Evolutionary conservation across 2,888 invertebrate species (phyloP).

Genomic region (Cyrtodaria siliqua): DNA sequence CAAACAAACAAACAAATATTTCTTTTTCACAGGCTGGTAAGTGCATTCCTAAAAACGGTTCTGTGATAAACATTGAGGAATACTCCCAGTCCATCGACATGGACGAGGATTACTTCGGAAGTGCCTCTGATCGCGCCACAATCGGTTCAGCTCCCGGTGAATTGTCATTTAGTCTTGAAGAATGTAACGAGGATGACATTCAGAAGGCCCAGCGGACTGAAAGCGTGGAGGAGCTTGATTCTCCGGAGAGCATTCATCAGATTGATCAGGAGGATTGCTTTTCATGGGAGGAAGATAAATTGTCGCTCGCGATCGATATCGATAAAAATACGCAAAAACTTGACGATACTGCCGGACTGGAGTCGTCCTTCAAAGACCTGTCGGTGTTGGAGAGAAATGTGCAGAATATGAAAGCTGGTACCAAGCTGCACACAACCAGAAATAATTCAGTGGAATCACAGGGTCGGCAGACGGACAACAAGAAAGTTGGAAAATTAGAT

Average conservation of each 20-base stretch:
- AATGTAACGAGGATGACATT: conserved; percentile 8
- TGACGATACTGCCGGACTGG: conserved; percentile 53
- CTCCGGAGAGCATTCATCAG: conserved; percentile 80
- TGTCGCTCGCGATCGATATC: conserved; percentile 76
- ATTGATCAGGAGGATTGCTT: conserved; percentile 82
- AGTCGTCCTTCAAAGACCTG: conserved; percentile 62
- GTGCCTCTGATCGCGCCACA: conserved; percentile 29
- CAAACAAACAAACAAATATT: too few species aligned
- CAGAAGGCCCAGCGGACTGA: conserved; percentile 12
- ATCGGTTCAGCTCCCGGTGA: conserved; percentile 48
- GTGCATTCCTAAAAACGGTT: conserved; percentile 65
- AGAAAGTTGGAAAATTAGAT: neutral
- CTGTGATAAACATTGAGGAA: conserved; percentile 72
- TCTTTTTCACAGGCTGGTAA: conserved; percentile 63
- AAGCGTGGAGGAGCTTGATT: conserved; percentile 77
- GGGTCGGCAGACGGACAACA: neutral
- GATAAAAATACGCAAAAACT: conserved; percentile 47
- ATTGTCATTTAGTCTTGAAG: conserved; percentile 58
- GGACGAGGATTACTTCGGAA: conserved; percentile 51
- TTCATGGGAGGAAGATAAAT: conserved; percentile 82
- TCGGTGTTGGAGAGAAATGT: conserved; percentile 24
- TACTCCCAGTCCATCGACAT: conserved; percentile 52
- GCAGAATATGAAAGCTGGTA: neutral
- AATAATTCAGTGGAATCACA: conserved; percentile 13
- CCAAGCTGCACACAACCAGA: neutral